phyloP scores from a whole-genome alignment of 2,113 vertebrate genomes.

The Eulemur rufifrons region DNA sequence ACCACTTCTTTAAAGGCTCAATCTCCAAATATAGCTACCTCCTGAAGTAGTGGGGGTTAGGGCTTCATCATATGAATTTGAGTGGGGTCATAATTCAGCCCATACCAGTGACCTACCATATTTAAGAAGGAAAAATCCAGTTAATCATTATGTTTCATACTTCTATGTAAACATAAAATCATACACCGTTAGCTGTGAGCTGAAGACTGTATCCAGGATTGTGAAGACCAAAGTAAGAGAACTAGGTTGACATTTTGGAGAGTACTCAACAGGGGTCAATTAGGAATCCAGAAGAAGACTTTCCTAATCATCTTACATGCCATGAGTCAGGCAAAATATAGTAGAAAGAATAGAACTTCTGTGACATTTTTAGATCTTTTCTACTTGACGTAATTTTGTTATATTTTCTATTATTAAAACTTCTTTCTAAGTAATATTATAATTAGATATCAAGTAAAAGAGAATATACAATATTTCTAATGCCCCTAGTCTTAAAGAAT shows the following conservation, averaged over 20 bases:
- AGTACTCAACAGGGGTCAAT: not conserved
- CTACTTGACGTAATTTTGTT: not conserved
- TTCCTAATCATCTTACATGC: not conserved
- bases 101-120: not conserved
- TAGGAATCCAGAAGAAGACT: not conserved
- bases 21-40: not conserved
- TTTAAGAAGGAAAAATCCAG: not conserved
- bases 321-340: not conserved
- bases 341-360: not conserved
- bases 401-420: not conserved
- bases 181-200: rapidly evolving
- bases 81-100: rapidly evolving
- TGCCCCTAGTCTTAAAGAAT: not conserved
- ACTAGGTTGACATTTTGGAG: not conserved
- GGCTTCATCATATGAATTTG: not conserved
- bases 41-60: not conserved
- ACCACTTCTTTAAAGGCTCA: not conserved
- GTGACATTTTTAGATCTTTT: not conserved
- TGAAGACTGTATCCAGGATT: not conserved
- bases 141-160: not conserved
- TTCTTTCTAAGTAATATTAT: not conserved
- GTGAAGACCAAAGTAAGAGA: not conserved
- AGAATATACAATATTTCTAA: not conserved
- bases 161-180: not conserved
- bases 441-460: not conserved